These are phyloP conservation scores for Triplophysa siluroides DNA, from an alignment of 2,113 vertebrate species.

Conservation along the genomic window DNA sequence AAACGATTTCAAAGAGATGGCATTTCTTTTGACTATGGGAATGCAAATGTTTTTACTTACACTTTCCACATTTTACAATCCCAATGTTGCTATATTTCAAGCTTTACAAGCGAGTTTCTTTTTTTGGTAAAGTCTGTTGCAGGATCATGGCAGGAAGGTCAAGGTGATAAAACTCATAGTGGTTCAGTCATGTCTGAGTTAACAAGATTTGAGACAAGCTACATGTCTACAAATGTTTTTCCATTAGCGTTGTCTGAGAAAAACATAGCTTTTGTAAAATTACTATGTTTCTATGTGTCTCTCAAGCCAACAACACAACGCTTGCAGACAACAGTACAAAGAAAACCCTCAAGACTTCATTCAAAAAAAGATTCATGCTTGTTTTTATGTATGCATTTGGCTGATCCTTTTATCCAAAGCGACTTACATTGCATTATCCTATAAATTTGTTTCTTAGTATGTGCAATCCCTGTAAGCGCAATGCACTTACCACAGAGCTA, in stretches of 20 bases:
- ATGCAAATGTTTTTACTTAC: neutral
- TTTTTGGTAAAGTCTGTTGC: conserved; percentile 34
- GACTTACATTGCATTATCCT: no score
- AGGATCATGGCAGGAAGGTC: conserved; percentile 47
- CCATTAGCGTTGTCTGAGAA: neutral
- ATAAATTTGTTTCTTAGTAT: no score
- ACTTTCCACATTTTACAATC: neutral
- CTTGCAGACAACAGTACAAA: neutral
- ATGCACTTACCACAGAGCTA: no score
- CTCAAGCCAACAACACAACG: neutral
- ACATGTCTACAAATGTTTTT: neutral
- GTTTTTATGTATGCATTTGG: no score
- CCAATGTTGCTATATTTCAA: conserved; percentile 1
- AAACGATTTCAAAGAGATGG: no score
- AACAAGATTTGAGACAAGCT: conserved; percentile 58
- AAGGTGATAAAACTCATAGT: conserved; percentile 55
- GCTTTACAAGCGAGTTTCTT: conserved; percentile 40
- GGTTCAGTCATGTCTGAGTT: conserved; percentile 21
- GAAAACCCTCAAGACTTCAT: neutral
- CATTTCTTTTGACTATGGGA: no score
- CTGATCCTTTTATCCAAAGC: no score
- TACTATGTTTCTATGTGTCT: neutral
- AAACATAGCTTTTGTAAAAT: conserved; percentile 5
- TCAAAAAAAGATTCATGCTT: neutral
- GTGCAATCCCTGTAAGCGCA: no score